Base-by-base conservation (phyloP, 2,888 invertebrate genomes). In the Chymomyza caudatula region DNA sequence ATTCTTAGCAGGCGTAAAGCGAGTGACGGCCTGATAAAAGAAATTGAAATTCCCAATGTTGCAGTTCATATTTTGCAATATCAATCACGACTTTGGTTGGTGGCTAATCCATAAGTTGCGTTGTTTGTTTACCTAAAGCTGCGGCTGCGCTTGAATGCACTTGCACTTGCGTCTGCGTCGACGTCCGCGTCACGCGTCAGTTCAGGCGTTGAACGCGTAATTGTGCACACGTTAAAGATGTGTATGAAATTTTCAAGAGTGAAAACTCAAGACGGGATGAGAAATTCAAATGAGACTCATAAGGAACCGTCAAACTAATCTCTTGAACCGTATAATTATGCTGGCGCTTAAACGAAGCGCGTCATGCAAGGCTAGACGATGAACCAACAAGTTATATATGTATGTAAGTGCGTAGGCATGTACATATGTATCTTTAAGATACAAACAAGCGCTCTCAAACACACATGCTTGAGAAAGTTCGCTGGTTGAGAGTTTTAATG, bases 291-390 rank as follows among this genome's bases (percentile, higher is more conserved):
- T 25, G 15, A 54, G 54, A 25, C 37, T 29, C 25, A 29, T 19
- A 29, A 51, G 51, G 51, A 51, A 51, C 51, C 51, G 51, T 17
- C 22, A 22, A 20, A 71, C 61, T 68, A 78, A 83, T 79, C 77
- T 70, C 76, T 73, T 84, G 82, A 69, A 73, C 60, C 82, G 68
- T 81, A 71, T 84, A 82, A 84, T 82, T 84, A 84, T 70, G 65
- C 49, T 49, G 44, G 37, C 59, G 51, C 49, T 49, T 6, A 47
- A 19, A 47, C 47, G n/a, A 15, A 47, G 47, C 15, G 65, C 65
- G 71, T 75, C 77, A 77, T 77, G 77, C 74, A 66, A 77, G 76
- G 77, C 69, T 74, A 65, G 71, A 52, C 77, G 59, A 53, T 44
- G 29, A 52, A 63, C 8, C 11, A 37, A 37, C 8, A 37, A 37